Conservation (phyloP, 2,888 invertebrate genomes). For the Rugalucina vietnamica region DNA sequence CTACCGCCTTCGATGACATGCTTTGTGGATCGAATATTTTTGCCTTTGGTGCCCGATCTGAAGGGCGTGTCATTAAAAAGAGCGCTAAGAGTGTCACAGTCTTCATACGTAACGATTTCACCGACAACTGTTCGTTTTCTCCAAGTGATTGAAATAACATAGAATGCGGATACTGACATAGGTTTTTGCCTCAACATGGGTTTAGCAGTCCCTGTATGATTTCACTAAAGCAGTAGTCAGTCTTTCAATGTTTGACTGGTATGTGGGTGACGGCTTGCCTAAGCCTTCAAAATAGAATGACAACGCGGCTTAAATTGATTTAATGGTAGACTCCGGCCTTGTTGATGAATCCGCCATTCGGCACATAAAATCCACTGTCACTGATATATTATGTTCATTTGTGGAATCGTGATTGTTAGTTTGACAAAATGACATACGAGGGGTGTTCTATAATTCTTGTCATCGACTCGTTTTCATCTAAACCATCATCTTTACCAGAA, state of each 20-base stretch:
- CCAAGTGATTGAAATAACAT: not conserved
- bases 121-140: not conserved
- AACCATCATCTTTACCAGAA: too few species aligned
- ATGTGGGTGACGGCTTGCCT: not conserved
- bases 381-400: not conserved
- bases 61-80: conserved; percentile 10
- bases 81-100: not conserved
- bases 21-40: not conserved
- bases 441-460: too few species aligned
- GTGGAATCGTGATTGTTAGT: not conserved
- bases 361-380: not conserved
- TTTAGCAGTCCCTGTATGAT: not conserved
- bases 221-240: conserved; percentile 11
- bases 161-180: not conserved
- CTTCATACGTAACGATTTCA: not conserved
- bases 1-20: not conserved
- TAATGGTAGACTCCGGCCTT: conserved; percentile 1
- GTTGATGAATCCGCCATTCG: not conserved
- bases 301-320: not conserved
- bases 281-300: conserved; percentile 1
- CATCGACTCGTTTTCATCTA: too few species aligned
- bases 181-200: not conserved
- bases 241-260: too few species aligned
- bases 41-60: conserved; percentile 15
- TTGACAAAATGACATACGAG: conserved; percentile 17